Percentiles rank a stretch among this genome's conserved stretches.
These are phyloP conservation scores for Danaus chrysippus DNA, from an alignment of 2,888 invertebrate genomes.

Conservation along the genomic window DNA sequence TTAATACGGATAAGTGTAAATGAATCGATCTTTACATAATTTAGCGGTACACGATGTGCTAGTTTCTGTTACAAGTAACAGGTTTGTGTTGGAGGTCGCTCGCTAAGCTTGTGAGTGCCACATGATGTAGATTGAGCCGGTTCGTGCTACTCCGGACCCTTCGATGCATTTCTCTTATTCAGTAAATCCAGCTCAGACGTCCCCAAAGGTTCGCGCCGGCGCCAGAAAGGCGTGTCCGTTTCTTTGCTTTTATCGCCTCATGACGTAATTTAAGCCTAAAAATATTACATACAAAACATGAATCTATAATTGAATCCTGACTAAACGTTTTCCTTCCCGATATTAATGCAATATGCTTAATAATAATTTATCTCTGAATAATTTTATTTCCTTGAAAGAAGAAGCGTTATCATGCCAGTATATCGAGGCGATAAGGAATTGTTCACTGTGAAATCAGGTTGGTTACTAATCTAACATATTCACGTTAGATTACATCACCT, in stretches of 20 bases:
- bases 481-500: background rate
- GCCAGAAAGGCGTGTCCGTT: slow-evolving; percentile 72
- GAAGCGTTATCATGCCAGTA: slow-evolving; percentile 26
- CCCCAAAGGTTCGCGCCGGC: slow-evolving; percentile 65
- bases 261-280: slow-evolving; percentile 60
- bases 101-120: slow-evolving; percentile 66
- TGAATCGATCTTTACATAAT: slow-evolving; percentile 44
- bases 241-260: slow-evolving; percentile 63
- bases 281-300: background rate
- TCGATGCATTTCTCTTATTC: slow-evolving; percentile 59
- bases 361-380: background rate
- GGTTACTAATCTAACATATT: slow-evolving; percentile 16
- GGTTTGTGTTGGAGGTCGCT: slow-evolving; percentile 76
- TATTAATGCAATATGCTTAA: background rate
- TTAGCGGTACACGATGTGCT: slow-evolving; percentile 46
- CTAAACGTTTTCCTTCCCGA: background rate
- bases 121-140: slow-evolving; percentile 64
- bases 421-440: slow-evolving; percentile 31
- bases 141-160: slow-evolving; percentile 54
- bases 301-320: background rate
- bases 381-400: slow-evolving; percentile 19
- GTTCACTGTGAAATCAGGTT: slow-evolving; percentile 34
- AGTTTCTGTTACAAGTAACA: slow-evolving; percentile 71
- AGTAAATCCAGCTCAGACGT: slow-evolving; percentile 47
- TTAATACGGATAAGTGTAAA: slow-evolving; percentile 34